phyloP scores from a whole-genome alignment of 2,113 vertebrate species.

The Gymnocephalus cernua region DNA sequence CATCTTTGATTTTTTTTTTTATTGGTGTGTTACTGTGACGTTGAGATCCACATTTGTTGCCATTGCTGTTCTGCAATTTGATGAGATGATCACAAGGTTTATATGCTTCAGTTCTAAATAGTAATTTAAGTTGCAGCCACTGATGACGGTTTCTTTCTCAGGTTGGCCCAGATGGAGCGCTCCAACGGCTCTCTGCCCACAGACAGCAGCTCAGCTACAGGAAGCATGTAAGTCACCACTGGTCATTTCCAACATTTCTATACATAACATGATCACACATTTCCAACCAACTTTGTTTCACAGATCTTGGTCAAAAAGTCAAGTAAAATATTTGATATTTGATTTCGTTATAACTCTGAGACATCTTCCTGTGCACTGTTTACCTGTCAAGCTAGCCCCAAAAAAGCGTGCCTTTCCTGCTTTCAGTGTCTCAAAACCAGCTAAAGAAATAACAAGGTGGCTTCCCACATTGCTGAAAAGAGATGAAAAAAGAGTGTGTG shows the following conservation, averaged over 20 bases:
- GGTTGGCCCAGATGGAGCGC: constrained; percentile 96
- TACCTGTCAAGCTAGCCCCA: background rate
- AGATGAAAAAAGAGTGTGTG: background rate
- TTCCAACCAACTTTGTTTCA: background rate
- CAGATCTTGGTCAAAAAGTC: background rate
- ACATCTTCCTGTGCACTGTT: background rate
- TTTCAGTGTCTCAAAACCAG: background rate
- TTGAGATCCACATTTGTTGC: constrained; percentile 14
- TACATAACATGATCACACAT: background rate
- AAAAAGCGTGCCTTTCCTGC: background rate
- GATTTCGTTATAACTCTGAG: background rate
- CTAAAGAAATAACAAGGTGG: background rate
- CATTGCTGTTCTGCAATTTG: constrained; percentile 21
- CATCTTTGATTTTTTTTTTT: constrained; percentile 20
- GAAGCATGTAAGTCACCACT: constrained; percentile 93
- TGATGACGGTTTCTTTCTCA: constrained; percentile 69
- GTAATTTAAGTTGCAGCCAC: constrained; percentile 6
- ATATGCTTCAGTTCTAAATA: constrained; percentile 19
- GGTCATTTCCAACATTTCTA: background rate
- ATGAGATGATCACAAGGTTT: constrained; percentile 26
- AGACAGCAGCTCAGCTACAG: constrained; percentile 96
- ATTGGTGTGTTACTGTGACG: constrained; percentile 13
- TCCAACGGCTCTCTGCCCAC: constrained; percentile 96
- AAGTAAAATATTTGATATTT: background rate
- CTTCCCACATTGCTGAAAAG: constrained; percentile 5